Evolutionary conservation across 2,797 vertebrate species (phyloP).

Genomic region (Sebastes iracundus): DNA sequence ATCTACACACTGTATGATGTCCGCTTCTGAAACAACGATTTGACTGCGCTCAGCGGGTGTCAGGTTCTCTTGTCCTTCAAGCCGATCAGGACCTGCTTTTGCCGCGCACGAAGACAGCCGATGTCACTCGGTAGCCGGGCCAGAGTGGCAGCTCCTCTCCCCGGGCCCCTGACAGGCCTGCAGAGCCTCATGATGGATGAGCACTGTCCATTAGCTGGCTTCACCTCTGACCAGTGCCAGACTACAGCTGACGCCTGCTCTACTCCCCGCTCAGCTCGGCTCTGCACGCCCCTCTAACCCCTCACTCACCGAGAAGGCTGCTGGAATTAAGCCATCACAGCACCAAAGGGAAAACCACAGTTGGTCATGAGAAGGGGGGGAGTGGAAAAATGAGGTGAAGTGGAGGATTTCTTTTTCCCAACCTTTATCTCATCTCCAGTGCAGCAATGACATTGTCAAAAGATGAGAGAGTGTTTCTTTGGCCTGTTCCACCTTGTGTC

Average conservation of each 20-base stretch:
- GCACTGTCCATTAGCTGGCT: constrained; percentile 85
- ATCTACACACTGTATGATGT: constrained; percentile 22
- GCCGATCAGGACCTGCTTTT: constrained; percentile 69
- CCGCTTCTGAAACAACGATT: constrained; percentile 49
- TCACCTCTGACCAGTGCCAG: constrained; percentile 85
- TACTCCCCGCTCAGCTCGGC: constrained; percentile 66
- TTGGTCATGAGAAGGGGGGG: constrained; percentile 20
- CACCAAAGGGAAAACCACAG: constrained; percentile 54
- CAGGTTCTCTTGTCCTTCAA: constrained; percentile 74
- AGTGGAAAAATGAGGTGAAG: constrained; percentile 8
- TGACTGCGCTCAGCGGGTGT: constrained; percentile 64
- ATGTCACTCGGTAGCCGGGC: constrained; percentile 66
- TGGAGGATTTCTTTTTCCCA: background rate
- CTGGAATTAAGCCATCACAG: constrained; percentile 84
- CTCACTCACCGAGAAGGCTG: constrained; percentile 75
- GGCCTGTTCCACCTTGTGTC: constrained; percentile 55
- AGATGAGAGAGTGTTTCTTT: constrained; percentile 67
- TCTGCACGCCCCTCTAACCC: constrained; percentile 59
- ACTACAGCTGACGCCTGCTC: constrained; percentile 84
- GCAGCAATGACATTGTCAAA: constrained; percentile 64
- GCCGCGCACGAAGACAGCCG: constrained; percentile 57
- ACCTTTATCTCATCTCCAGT: constrained; percentile 47
- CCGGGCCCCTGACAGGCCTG: constrained; percentile 80
- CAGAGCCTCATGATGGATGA: constrained; percentile 86
- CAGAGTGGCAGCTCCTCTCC: constrained; percentile 79